Evolutionary conservation across 2,888 invertebrate genomes (phyloP).

Genomic region (Ophion slaviceki): DNA sequence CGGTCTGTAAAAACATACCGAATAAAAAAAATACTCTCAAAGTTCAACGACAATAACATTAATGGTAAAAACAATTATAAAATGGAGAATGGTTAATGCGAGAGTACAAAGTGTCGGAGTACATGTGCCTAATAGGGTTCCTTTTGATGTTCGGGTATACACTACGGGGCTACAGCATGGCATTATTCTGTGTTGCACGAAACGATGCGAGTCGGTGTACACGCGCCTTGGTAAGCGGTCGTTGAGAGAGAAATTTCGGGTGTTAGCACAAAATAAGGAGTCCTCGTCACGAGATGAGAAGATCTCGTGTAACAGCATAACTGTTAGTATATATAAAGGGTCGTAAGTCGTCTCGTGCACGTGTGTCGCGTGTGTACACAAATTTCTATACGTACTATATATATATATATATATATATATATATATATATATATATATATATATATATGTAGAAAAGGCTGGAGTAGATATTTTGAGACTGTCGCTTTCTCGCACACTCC

Average conservation of each 20-base stretch:
- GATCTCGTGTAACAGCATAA: slow-evolving; percentile 63
- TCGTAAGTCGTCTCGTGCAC: slow-evolving; percentile 3
- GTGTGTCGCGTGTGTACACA: no score
- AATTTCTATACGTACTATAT: slow-evolving; percentile 26
- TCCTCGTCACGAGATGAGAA: slow-evolving; percentile 55
- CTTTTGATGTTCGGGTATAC: slow-evolving; percentile 56
- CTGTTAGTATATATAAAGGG: slow-evolving; percentile 57
- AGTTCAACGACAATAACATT: no score
- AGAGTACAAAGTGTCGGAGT: slow-evolving; percentile 36
- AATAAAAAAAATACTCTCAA: no score
- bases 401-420: slow-evolving; percentile 40
- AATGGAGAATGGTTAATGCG: neutral
- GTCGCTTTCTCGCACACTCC: slow-evolving; percentile 71
- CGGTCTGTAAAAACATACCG: neutral
- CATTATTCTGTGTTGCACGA: slow-evolving; percentile 43
- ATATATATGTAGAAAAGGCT: slow-evolving; percentile 30
- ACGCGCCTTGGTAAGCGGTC: slow-evolving; percentile 48
- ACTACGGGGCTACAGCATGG: slow-evolving; percentile 3
- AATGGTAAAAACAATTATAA: neutral
- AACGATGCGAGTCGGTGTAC: slow-evolving; percentile 27
- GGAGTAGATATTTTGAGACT: slow-evolving; percentile 62
- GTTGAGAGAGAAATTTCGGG: slow-evolving; percentile 63
- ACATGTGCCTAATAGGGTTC: slow-evolving; percentile 48
- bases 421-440: slow-evolving; percentile 40
- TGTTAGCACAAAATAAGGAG: slow-evolving; percentile 62